phyloP scores from a whole-genome alignment of 2,888 invertebrate species.

The Branchinecta sandiegonensis region DNA sequence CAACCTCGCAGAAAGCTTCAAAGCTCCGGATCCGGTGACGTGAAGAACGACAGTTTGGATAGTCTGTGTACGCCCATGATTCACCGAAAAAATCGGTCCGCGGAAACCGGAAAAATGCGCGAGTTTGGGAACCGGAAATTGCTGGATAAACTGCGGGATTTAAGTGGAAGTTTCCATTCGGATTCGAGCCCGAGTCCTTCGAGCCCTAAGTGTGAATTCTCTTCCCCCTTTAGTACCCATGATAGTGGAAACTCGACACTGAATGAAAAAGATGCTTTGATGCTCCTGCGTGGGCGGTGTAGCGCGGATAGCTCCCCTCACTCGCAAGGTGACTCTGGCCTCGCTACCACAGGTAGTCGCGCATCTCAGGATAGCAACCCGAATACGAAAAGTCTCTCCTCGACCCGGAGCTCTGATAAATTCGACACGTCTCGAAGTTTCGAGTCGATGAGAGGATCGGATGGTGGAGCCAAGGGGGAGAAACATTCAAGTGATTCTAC shows the following conservation, averaged over 20 bases:
- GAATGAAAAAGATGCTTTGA: conserved; percentile 19
- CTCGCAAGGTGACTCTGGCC: conserved; percentile 30
- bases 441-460: conserved; percentile 3
- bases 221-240: conserved; percentile 16
- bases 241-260: conserved; percentile 21
- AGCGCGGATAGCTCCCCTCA: conserved; percentile 28
- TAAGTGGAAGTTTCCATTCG: conserved; percentile 24
- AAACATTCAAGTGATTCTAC: conserved; percentile 27
- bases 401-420: conserved; percentile 9
- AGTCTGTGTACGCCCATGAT: conserved; percentile 31
- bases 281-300: conserved; percentile 24
- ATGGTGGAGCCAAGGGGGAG: conserved; percentile 32
- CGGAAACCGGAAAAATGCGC: conserved; percentile 21
- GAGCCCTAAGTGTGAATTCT: not conserved
- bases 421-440: conserved; percentile 4
- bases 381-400: not conserved
- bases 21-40: conserved; percentile 22
- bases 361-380: conserved; percentile 30
- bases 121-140: conserved; percentile 17
- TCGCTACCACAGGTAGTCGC: conserved; percentile 30
- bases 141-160: conserved; percentile 23
- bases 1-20: conserved; percentile 30
- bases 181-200: conserved; percentile 24
- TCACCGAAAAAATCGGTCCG: conserved; percentile 30
- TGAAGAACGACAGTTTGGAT: conserved; percentile 27